A percentile compares a stretch with the other conserved stretches of the same genome.
Evolutionary conservation across 2,797 vertebrate species (phyloP).

Genomic region (Toxotes lorentzi): DNA sequence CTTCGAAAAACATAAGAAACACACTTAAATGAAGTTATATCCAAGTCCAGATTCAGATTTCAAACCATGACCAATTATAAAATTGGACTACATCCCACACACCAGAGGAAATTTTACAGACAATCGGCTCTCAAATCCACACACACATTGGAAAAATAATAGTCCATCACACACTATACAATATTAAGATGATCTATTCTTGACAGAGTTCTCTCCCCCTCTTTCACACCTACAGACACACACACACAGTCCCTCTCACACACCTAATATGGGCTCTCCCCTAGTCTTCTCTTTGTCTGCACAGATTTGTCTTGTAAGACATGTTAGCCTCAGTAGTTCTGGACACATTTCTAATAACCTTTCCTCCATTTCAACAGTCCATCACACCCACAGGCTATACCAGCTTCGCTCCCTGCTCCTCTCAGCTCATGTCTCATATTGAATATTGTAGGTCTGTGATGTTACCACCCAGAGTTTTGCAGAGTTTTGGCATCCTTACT

Average conservation of each 20-base stretch:
- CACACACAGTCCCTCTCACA: neutral
- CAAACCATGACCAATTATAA: constrained; percentile 11
- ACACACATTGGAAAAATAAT: constrained; percentile 29
- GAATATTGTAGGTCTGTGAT: constrained; percentile 8
- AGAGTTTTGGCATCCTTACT: constrained; percentile 2
- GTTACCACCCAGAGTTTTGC: neutral
- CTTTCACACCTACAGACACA: neutral
- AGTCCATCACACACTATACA: constrained; percentile 1
- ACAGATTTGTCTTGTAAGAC: constrained; percentile 52
- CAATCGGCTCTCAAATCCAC: constrained; percentile 18
- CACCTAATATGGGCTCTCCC: neutral
- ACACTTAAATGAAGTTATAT: neutral
- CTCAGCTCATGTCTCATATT: constrained; percentile 28
- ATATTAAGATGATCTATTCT: neutral
- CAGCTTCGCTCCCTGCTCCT: constrained; percentile 32
- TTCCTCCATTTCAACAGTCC: constrained; percentile 51
- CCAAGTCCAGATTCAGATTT: constrained; percentile 1
- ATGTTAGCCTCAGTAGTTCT: constrained; percentile 28
- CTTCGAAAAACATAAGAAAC: neutral
- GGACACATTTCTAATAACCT: constrained; percentile 58
- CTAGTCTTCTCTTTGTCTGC: constrained; percentile 22
- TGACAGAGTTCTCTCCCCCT: constrained; percentile 8
- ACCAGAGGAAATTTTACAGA: constrained; percentile 16
- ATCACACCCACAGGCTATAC: constrained; percentile 50
- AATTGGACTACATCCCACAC: constrained; percentile 8